Percentiles rank a stretch among this genome's conserved stretches.
phyloP scores from a whole-genome alignment of 2,113 vertebrate genomes.

The Sakesphorus luctuosus region DNA sequence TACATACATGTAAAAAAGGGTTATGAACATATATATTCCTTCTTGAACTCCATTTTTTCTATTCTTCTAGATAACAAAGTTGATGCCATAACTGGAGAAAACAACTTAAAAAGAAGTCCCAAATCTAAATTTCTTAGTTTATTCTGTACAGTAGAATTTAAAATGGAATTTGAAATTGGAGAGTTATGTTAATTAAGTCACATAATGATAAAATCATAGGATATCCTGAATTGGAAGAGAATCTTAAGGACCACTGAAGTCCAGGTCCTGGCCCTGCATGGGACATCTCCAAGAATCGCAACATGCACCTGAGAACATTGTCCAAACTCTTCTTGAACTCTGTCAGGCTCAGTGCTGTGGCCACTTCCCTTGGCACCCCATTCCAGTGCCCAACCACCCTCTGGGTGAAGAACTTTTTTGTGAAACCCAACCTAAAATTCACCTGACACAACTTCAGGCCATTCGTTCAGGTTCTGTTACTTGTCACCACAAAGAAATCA shows the following conservation, averaged over 20 bases:
- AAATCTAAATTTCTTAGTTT: not conserved
- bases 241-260: fast-evolving
- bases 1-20: not conserved
- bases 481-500: not conserved
- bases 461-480: fast-evolving
- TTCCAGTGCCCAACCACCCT: not conserved
- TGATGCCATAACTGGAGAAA: not conserved
- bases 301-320: not conserved
- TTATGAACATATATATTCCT: not conserved
- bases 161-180: not conserved
- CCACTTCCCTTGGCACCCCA: not conserved
- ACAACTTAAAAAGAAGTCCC: not conserved
- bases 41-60: not conserved
- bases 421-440: not conserved
- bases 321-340: not conserved
- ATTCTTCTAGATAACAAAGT: not conserved
- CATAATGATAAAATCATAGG: not conserved
- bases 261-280: not conserved
- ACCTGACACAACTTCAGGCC: fast-evolving
- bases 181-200: not conserved
- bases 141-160: not conserved
- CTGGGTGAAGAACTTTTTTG: not conserved
- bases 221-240: not conserved
- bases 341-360: fast-evolving
- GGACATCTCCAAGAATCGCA: not conserved